Evolutionary conservation across 1,140 invertebrate genomes (phyloP), one percentile per base, ranked within the genome.

Genomic region (Listronotus oregonensis): DNA sequence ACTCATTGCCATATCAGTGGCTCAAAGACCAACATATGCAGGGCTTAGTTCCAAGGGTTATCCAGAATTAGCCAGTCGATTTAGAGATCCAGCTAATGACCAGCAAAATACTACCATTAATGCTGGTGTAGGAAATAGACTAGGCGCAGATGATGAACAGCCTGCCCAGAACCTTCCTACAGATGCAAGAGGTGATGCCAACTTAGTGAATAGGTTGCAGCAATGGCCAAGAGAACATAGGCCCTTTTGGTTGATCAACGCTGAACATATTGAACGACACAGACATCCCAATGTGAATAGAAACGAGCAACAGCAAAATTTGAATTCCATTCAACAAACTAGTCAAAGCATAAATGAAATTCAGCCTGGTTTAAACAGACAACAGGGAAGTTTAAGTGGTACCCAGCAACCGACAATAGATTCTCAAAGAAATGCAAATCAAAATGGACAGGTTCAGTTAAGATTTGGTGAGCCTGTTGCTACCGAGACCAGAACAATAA

Each of bases 201-300:
- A 80, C 17, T 69, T 84, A 3, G 70, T 84, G 0, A 80, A 85
- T 49, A 73, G 80, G 32, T 73, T 86, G 2, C 76, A 83, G 14
- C 64, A 79, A 10, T 78, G 84, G 78, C 84, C 84, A 5, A 71
- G 76, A 0, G 84, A 85, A 6, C 80, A 82, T n/a, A 77, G 79
- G 66, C 85, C 85, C 0, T 86, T 85, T 66, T 86, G 84, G 84
- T 82, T 80, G 37, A 31, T 85, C 3, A 86, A 86, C 62, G 80
- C 80, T 75, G 74, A 77, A 31, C 76, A 80, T 3, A 84, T 85
- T 14, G 80, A 84, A 43, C 51, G 50, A 42, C 62, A 67, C 6
- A 43, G 65, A 54, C 17, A 42, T 61, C 52, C 67, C 12, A 34
- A 63, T 14, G 44, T 32, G 10, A 40, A 50, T 18, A 18, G 14